phyloP scores from a whole-genome alignment of 2,797 vertebrate species.

The Microctenopoma stevenorrisi region DNA sequence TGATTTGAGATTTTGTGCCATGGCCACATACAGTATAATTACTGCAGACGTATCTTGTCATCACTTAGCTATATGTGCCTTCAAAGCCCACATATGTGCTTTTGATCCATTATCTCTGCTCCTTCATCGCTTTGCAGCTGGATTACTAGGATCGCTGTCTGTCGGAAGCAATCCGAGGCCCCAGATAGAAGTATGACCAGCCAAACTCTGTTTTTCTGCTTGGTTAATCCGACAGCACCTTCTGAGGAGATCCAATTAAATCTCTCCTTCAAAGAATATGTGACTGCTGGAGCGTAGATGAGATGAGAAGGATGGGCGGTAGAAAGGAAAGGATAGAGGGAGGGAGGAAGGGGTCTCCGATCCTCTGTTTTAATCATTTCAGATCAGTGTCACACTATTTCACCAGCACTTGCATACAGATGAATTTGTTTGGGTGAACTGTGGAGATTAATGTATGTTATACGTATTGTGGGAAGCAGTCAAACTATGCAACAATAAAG shows the following conservation, averaged over 20 bases:
- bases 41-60: conserved; percentile 62
- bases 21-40: conserved; percentile 55
- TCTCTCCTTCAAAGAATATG: conserved; percentile 83
- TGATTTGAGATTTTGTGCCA: conserved; percentile 44
- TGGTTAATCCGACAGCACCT: conserved; percentile 86
- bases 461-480: background rate
- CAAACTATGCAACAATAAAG: background rate
- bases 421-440: conserved; percentile 50
- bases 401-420: conserved; percentile 50
- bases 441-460: conserved; percentile 28
- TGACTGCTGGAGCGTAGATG: conserved; percentile 76
- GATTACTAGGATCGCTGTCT: conserved; percentile 81
- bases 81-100: conserved; percentile 72
- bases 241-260: conserved; percentile 86
- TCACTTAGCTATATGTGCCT: conserved; percentile 41
- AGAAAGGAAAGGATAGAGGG: conserved; percentile 22
- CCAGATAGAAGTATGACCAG: conserved; percentile 79
- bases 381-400: conserved; percentile 75
- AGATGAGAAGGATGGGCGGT: conserved; percentile 64
- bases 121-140: conserved; percentile 71
- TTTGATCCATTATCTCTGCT: conserved; percentile 71
- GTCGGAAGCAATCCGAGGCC: conserved; percentile 78
- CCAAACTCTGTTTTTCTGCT: conserved; percentile 82
- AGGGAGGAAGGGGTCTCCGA: conserved; percentile 36
- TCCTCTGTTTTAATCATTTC: conserved; percentile 80